These are phyloP conservation scores for Lampris incognitus DNA, from an alignment of 2,113 vertebrate genomes.

Conservation along the genomic window DNA sequence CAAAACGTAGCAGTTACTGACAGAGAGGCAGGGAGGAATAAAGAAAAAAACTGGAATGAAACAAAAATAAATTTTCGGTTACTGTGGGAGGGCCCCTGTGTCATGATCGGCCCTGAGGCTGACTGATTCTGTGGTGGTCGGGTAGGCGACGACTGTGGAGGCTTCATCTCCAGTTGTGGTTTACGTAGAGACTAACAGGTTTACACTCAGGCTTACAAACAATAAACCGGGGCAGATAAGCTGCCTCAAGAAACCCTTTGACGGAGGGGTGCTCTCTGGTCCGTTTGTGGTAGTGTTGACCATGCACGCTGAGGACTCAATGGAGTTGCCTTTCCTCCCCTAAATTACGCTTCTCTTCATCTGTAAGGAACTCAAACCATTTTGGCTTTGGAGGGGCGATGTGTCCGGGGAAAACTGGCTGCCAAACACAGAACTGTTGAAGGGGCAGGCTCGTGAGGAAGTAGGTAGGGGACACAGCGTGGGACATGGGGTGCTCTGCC, in stretches of 20 bases:
- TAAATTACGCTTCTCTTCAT: slow-evolving; percentile 83
- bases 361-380: slow-evolving; percentile 70
- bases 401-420: slow-evolving; percentile 72
- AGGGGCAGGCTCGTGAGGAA: slow-evolving; percentile 70
- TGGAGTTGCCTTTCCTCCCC: slow-evolving; percentile 82
- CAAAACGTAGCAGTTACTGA: not conserved
- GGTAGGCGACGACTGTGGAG: not conserved
- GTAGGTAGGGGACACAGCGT: slow-evolving; percentile 64
- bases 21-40: not conserved
- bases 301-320: slow-evolving; percentile 87
- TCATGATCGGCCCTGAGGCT: slow-evolving; percentile 3
- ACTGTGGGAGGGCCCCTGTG: slow-evolving; percentile 1
- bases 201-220: slow-evolving; percentile 87
- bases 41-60: too few relatives aligned
- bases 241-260: slow-evolving; percentile 78
- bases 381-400: slow-evolving; percentile 64
- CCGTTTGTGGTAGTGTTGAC: slow-evolving; percentile 93
- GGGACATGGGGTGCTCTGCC: slow-evolving; percentile 56
- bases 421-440: slow-evolving; percentile 62
- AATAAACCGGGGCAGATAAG: slow-evolving; percentile 84
- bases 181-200: slow-evolving; percentile 90
- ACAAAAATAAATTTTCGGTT: slow-evolving; percentile 5
- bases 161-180: slow-evolving; percentile 83
- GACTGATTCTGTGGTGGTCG: not conserved
- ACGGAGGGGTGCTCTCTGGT: slow-evolving; percentile 71